phyloP scores from a whole-genome alignment of 35 echinoderm and acorn worm genomes.

The Stichopus chloronotus region DNA sequence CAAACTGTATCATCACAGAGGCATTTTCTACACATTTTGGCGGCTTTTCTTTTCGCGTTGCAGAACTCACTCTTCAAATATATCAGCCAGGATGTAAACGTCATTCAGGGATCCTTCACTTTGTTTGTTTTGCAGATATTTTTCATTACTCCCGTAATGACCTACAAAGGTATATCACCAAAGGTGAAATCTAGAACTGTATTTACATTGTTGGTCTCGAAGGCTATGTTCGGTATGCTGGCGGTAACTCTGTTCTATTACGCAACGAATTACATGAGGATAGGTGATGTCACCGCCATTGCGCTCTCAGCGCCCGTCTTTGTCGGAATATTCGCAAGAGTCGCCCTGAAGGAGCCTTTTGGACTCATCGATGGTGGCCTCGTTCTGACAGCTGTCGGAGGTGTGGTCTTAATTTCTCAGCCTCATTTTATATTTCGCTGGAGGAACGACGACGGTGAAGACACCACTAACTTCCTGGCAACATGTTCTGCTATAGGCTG shows the following conservation, averaged over 20 bases:
- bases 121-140: background rate
- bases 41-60: background rate
- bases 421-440: constrained; percentile 22
- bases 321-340: background rate
- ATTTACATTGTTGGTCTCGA: background rate
- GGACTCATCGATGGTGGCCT: background rate
- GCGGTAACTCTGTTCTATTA: background rate
- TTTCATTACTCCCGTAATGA: background rate
- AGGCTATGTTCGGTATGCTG: background rate
- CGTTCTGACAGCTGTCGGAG: background rate
- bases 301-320: background rate
- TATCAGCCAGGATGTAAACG: background rate
- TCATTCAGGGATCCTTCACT: background rate
- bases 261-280: background rate
- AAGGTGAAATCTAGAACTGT: background rate
- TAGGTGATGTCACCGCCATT: constrained; percentile 26
- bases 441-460: background rate
- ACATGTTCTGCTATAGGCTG: background rate
- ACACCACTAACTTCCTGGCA: background rate
- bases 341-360: constrained; percentile 7
- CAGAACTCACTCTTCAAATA: background rate
- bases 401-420: constrained; percentile 24
- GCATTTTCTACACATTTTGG: background rate
- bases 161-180: background rate
- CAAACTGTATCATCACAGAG: background rate